Conservation (phyloP, 2,797 vertebrate genomes). For the Chelon labrosus region DNA sequence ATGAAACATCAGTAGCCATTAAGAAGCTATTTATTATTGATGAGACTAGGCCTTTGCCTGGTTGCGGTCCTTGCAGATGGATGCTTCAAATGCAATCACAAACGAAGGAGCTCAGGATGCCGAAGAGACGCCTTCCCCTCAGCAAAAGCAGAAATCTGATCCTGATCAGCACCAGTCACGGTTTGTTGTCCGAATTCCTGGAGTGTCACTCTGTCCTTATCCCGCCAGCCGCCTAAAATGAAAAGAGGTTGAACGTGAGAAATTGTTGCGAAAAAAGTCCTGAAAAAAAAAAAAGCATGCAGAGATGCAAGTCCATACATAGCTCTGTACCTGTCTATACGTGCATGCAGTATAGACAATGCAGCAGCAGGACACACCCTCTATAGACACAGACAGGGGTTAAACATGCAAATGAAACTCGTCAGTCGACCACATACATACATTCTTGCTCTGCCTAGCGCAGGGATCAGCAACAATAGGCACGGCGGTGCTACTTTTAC, state of each 20-base stretch:
- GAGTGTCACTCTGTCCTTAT: conserved; percentile 5
- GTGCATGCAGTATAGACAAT: not conserved
- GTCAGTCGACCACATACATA: conserved; percentile 1
- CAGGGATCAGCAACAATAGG: conserved; percentile 41
- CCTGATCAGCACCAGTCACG: conserved; percentile 1
- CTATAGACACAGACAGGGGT: conserved; percentile 1
- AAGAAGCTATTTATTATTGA: conserved; percentile 54
- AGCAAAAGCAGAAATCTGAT: not conserved
- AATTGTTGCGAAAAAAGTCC: not conserved
- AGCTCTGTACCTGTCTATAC: not conserved
- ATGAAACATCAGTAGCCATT: conserved; percentile 53
- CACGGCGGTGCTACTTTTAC: conserved; percentile 13
- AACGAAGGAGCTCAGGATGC: not conserved
- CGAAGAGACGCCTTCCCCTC: conserved; percentile 9
- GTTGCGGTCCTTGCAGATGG: not conserved
- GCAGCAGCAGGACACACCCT: conserved; percentile 2
- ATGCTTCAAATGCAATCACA: conserved; percentile 15
- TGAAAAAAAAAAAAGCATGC: not conserved
- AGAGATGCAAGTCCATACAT: conserved; percentile 6
- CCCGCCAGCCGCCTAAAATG: conserved; percentile 9
- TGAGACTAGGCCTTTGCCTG: conserved; percentile 4
- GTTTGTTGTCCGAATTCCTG: not conserved
- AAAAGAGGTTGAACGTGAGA: not conserved
- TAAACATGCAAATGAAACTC: conserved; percentile 4
- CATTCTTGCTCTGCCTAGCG: conserved; percentile 15